Evolutionary conservation across 2,797 vertebrate species (phyloP).

Genomic region (Intellagama lesueurii): DNA sequence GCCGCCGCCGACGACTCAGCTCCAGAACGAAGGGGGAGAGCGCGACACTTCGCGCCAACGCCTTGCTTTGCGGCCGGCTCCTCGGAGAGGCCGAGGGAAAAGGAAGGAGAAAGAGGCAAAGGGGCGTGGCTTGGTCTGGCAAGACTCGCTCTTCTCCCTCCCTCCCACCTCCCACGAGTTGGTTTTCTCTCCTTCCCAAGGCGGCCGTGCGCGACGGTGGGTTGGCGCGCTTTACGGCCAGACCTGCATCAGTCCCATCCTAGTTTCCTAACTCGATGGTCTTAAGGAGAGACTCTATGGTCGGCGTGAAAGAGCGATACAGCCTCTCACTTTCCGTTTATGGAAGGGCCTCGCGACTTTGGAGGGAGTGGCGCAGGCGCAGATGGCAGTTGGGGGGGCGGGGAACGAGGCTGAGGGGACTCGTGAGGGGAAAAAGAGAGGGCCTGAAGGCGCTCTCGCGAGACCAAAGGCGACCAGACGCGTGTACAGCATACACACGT

Average conservation of each 20-base stretch:
- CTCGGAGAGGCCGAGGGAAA: neutral
- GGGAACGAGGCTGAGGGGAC: neutral
- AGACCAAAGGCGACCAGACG: neutral
- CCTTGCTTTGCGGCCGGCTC: neutral
- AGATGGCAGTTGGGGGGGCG: neutral
- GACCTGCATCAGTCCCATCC: too few relatives aligned
- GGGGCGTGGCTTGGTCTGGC: slow-evolving; percentile 1
- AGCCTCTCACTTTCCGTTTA: neutral
- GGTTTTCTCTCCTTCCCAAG: neutral
- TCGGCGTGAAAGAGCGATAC: neutral
- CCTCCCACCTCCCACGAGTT: neutral
- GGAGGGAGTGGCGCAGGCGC: neutral
- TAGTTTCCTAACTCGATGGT: neutral
- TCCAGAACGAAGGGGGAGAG: neutral
- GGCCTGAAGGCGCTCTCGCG: neutral
- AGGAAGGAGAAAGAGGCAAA: neutral
- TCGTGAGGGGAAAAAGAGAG: neutral
- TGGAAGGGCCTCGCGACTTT: neutral
- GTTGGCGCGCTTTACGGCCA: neutral
- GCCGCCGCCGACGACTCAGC: neutral
- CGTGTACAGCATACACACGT: neutral
- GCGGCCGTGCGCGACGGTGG: neutral
- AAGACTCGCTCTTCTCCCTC: neutral
- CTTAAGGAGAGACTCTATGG: neutral
- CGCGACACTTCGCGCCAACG: neutral